Conservation (phyloP, 2,113 vertebrate genomes). For the Gulo gulo region DNA sequence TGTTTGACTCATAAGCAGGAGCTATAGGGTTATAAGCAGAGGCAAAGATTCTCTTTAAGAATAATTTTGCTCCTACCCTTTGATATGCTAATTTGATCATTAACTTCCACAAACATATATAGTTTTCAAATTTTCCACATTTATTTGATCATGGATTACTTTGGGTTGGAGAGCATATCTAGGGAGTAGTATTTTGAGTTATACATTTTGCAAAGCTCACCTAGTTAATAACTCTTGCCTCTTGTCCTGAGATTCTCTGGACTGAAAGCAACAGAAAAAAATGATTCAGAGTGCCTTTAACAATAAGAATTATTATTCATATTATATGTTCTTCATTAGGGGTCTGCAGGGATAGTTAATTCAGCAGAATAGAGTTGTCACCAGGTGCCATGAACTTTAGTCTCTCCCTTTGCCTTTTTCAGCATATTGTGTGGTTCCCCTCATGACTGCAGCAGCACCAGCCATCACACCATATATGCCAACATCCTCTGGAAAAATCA, state of each 20-base stretch:
- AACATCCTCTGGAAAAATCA: background rate
- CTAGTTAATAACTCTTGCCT: constrained; percentile 27
- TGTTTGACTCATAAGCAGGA: constrained; percentile 14
- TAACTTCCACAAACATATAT: background rate
- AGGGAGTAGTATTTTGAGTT: constrained; percentile 23
- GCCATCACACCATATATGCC: background rate
- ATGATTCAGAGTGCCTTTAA: background rate
- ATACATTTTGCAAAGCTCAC: background rate
- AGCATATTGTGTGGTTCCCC: background rate
- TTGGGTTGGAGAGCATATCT: background rate
- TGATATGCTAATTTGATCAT: constrained; percentile 48
- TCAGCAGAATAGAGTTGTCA: background rate
- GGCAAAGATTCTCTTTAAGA: constrained; percentile 38
- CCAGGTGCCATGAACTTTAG: background rate
- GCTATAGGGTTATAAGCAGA: background rate
- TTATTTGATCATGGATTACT: constrained; percentile 51
- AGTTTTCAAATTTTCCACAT: constrained; percentile 34
- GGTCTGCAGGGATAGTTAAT: background rate
- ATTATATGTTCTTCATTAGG: background rate
- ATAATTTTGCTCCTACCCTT: constrained; percentile 22
- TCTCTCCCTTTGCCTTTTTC: background rate
- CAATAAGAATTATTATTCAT: constrained; percentile 20
- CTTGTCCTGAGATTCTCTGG: constrained; percentile 18
- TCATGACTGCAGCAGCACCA: background rate
- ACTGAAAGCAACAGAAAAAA: constrained; percentile 5